Evolutionary conservation across 37 sponge, comb jelly and placozoan species (phyloP).

Genomic region (Halichondria panicea): DNA sequence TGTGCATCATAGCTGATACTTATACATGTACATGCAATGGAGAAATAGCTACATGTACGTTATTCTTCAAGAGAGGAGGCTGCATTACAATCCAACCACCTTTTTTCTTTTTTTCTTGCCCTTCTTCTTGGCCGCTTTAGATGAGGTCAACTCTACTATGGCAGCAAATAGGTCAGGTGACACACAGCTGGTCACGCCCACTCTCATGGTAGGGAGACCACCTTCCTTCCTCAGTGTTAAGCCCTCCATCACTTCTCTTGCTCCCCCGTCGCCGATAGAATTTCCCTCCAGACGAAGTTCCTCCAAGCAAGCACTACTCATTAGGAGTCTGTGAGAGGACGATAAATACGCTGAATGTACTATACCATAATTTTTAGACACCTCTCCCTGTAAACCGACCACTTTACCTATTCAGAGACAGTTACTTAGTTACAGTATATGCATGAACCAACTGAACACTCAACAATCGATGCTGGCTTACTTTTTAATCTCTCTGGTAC

Average conservation of each 20-base stretch:
- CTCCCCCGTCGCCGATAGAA: conserved; percentile 67
- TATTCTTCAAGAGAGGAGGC: too few species aligned
- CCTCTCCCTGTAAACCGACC: not conserved
- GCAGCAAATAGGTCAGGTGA: conserved; percentile 40
- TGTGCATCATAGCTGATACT: not conserved
- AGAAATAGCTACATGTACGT: too few species aligned
- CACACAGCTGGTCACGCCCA: conserved; percentile 44
- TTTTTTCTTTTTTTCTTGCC: conserved; percentile 8
- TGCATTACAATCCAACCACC: too few species aligned
- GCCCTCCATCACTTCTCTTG: conserved; percentile 55
- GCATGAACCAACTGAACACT: not conserved
- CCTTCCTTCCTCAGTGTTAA: conserved; percentile 60
- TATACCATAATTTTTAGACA: not conserved
- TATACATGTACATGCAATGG: not conserved
- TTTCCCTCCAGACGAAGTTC: conserved; percentile 66
- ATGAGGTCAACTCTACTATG: conserved; percentile 37
- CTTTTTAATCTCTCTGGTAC: conserved; percentile 30
- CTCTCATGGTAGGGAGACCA: conserved; percentile 32
- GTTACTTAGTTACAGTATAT: too few species aligned
- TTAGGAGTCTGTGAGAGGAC: not conserved
- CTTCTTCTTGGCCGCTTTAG: conserved; percentile 3
- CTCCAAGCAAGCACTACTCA: conserved; percentile 30
- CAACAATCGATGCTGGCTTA: not conserved
- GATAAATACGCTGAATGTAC: not conserved
- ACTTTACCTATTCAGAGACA: not conserved